Conservation (phyloP, 2,888 invertebrate species). For the Omphaloscelis lunosa region DNA sequence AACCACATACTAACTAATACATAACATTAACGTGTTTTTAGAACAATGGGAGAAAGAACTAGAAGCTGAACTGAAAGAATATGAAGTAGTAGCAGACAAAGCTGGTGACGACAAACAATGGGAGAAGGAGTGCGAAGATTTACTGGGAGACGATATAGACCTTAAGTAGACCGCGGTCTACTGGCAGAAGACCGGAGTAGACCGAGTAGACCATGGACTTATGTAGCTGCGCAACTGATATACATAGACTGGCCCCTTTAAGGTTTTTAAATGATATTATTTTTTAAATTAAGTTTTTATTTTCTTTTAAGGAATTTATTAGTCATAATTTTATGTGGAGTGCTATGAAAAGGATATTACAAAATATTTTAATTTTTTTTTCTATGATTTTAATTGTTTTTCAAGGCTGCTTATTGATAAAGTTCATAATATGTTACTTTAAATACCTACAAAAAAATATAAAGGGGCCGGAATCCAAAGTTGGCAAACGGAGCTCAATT, state of each 20-base stretch:
- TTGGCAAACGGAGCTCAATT: conserved; percentile 67
- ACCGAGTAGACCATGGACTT: conserved; percentile 48
- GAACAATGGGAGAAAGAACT: conserved; percentile 99
- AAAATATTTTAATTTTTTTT: neutral
- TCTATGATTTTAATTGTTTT: neutral
- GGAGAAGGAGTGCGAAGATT: conserved; percentile 93
- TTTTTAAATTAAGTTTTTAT: conserved; percentile 14
- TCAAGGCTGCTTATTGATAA: neutral
- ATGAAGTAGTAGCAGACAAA: conserved; percentile 94
- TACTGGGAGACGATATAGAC: conserved; percentile 91
- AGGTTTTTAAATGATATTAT: conserved; percentile 44
- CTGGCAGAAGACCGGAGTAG: conserved; percentile 40
- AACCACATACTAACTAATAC: neutral
- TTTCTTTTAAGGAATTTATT: conserved; percentile 9
- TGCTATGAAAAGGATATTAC: neutral
- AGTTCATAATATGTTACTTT: neutral
- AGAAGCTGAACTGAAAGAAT: conserved; percentile 98
- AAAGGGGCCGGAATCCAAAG: conserved; percentile 36
- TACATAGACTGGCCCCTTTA: conserved; percentile 47
- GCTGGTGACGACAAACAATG: conserved; percentile 90
- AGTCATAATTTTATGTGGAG: neutral
- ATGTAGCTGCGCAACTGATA: conserved; percentile 36
- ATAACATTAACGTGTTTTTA: conserved; percentile 81
- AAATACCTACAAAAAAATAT: neutral
- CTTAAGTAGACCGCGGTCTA: conserved; percentile 86